phyloP scores from a whole-genome alignment of 2,888 invertebrate genomes.

The Caenorhabditis sinica region DNA sequence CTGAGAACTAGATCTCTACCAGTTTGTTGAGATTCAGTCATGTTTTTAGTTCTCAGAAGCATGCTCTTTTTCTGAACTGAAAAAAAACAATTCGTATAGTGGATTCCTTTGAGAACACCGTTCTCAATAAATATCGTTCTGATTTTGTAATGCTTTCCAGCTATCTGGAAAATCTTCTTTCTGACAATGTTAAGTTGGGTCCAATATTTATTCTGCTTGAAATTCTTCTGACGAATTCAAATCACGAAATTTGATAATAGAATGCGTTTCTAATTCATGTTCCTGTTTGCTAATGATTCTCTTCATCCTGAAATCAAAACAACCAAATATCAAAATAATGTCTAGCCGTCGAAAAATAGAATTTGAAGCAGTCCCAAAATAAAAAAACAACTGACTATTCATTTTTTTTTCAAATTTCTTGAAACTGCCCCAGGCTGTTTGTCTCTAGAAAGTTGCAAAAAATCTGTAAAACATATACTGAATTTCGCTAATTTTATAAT shows the following conservation, averaged over 20 bases:
- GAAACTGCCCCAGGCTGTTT: not conserved
- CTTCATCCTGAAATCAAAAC: conserved; percentile 5
- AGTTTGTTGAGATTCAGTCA: not conserved
- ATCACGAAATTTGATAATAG: not conserved
- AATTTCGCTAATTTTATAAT: too few relatives aligned
- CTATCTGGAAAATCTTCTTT: too few relatives aligned
- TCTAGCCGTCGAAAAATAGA: conserved; percentile 4
- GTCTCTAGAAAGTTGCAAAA: too few relatives aligned
- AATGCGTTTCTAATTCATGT: not conserved
- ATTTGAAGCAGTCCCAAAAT: not conserved
- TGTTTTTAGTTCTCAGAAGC: too few relatives aligned
- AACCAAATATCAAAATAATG: conserved; percentile 8
- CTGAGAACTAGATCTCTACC: too few relatives aligned
- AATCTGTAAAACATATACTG: too few relatives aligned
- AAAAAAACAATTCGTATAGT: not conserved
- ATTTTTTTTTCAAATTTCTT: not conserved
- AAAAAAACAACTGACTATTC: not conserved
- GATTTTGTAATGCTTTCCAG: too few relatives aligned
- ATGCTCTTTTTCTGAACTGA: too few relatives aligned
- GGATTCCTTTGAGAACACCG: not conserved
- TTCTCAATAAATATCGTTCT: too few relatives aligned
- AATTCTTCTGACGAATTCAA: too few relatives aligned
- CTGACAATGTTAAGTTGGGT: too few relatives aligned
- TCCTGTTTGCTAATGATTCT: not conserved
- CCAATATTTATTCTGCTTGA: too few relatives aligned